A percentile compares a stretch with the other conserved stretches of the same genome.
Conservation (phyloP, 2,888 invertebrate genomes). For the Zaprionus bogoriensis region DNA sequence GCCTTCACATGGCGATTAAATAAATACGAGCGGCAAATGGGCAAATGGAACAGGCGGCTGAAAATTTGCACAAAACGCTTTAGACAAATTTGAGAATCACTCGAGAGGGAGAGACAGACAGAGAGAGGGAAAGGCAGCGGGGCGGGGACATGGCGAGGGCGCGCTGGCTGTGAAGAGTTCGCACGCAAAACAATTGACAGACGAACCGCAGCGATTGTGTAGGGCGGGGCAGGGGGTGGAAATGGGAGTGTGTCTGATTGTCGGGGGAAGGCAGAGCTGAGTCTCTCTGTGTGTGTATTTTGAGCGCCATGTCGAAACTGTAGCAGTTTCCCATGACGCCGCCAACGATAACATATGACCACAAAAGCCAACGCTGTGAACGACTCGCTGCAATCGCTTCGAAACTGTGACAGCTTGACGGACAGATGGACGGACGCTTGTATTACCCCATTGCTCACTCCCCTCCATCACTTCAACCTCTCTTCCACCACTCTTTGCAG, state of each 20-base stretch:
- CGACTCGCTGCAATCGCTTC: conserved; percentile 28
- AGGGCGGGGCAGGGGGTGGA: not conserved
- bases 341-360: conserved; percentile 53
- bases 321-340: conserved; percentile 75
- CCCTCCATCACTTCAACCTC: too few species aligned
- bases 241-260: conserved; percentile 3
- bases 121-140: rapidly evolving
- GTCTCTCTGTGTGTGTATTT: too few species aligned
- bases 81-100: conserved; percentile 74
- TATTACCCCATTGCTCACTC: not conserved
- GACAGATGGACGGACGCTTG: conserved; percentile 1
- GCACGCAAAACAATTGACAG: conserved; percentile 74
- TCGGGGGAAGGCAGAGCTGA: not conserved
- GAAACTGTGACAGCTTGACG: conserved; percentile 21
- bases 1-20: conserved; percentile 61
- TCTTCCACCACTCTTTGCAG: conserved; percentile 30
- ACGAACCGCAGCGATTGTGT: conserved; percentile 68
- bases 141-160: not conserved
- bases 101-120: conserved; percentile 30
- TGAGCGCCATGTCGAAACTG: conserved; percentile 64
- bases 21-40: conserved; percentile 57
- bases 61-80: conserved; percentile 74
- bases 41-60: conserved; percentile 14
- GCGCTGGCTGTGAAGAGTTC: conserved; percentile 48
- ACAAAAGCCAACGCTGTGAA: conserved; percentile 62